Evolutionary conservation across 2,797 vertebrate species (phyloP).

Genomic region (Alfaro cultratus): DNA sequence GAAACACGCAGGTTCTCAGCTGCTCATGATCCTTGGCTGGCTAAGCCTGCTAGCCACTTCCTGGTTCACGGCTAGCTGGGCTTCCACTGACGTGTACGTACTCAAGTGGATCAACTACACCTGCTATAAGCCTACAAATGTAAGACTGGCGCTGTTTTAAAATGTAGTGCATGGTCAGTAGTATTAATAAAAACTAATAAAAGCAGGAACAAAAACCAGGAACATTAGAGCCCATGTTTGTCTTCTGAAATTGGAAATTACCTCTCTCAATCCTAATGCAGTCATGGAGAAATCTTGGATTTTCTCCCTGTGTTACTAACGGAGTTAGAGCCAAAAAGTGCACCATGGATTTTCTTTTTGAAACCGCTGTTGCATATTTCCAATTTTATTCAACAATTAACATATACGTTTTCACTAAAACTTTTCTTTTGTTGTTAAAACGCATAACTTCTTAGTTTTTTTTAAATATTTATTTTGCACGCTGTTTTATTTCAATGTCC

Average conservation of each 20-base stretch:
- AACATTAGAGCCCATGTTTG: background rate
- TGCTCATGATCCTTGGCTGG: constrained; percentile 63
- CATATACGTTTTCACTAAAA: background rate
- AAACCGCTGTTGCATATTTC: background rate
- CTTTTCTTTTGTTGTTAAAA: background rate
- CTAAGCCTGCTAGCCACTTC: constrained; percentile 63
- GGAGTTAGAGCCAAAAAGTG: background rate
- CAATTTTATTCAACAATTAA: background rate
- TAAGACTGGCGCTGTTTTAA: background rate
- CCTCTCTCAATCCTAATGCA: background rate
- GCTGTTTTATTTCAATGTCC: background rate
- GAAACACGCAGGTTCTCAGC: constrained; percentile 50
- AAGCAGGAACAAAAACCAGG: background rate
- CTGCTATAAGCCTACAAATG: background rate
- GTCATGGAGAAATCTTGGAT: background rate
- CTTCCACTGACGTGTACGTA: constrained; percentile 58
- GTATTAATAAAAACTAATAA: background rate
- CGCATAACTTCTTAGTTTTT: background rate
- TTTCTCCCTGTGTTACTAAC: background rate
- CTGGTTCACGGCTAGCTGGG: constrained; percentile 40
- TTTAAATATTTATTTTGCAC: background rate
- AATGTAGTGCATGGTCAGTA: background rate
- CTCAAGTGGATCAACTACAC: background rate
- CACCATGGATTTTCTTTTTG: background rate
- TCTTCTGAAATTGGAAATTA: too few species aligned